Conservation (phyloP, 2,113 vertebrate genomes). For the Leucopsar rothschildi region DNA sequence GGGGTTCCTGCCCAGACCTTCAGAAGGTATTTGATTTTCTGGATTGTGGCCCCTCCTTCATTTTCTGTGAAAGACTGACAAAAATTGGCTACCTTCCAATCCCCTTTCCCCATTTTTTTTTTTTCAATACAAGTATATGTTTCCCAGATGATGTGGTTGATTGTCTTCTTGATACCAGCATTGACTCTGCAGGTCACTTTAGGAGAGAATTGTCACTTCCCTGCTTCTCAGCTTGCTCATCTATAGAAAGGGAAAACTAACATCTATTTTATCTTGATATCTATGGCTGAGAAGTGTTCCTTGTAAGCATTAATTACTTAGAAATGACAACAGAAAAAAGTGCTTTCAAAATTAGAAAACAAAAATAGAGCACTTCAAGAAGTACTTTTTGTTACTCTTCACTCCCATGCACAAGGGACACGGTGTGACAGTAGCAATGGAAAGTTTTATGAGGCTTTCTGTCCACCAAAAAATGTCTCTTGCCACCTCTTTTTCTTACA, state of each 20-base stretch:
- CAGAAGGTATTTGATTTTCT: background rate
- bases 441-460: background rate
- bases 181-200: background rate
- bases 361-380: background rate
- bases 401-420: background rate
- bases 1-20: background rate
- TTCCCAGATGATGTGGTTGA: background rate
- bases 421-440: background rate
- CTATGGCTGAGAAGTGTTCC: background rate
- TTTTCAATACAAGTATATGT: background rate
- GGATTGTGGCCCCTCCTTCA: background rate
- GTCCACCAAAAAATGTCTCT: rapidly evolving
- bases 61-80: background rate
- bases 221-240: background rate
- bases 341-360: background rate
- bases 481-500: background rate
- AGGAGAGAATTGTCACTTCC: background rate
- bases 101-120: background rate
- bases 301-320: background rate
- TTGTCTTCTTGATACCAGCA: background rate
- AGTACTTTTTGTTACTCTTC: background rate
- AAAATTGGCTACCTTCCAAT: background rate
- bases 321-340: background rate
- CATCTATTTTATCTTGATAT: background rate
- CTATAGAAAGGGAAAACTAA: background rate